Conservation (phyloP, 2,888 invertebrate species). For the Drosophila cracens region DNA sequence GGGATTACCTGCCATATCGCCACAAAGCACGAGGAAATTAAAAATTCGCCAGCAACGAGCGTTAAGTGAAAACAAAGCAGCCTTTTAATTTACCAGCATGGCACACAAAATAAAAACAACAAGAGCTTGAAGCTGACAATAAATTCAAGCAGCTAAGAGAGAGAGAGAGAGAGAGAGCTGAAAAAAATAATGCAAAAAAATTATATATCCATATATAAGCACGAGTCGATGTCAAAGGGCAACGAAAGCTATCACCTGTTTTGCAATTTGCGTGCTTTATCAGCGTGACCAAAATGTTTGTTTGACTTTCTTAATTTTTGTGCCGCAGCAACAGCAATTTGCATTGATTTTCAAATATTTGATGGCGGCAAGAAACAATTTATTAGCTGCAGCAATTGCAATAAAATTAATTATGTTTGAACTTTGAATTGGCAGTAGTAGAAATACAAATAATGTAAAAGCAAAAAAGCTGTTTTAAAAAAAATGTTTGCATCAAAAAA, state of each 20-base stretch:
- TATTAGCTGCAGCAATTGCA: slow-evolving; percentile 18
- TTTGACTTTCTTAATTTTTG: slow-evolving; percentile 39
- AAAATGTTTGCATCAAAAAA: neutral
- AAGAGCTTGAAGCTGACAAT: slow-evolving; percentile 31
- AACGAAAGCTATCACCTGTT: slow-evolving; percentile 44
- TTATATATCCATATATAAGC: slow-evolving; percentile 1
- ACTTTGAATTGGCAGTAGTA: neutral
- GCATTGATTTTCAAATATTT: slow-evolving; percentile 16
- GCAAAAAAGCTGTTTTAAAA: neutral
- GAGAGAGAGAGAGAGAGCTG: neutral
- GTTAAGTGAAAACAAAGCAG: slow-evolving; percentile 70
- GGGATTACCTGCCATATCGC: slow-evolving; percentile 60
- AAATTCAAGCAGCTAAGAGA: slow-evolving; percentile 34
- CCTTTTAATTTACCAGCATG: slow-evolving; percentile 67
- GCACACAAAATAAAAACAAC: slow-evolving; percentile 34
- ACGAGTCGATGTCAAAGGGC: slow-evolving; percentile 49
- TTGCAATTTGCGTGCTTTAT: slow-evolving; percentile 52
- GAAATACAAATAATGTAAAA: neutral
- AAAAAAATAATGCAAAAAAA: slow-evolving; percentile 10
- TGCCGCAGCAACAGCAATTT: slow-evolving; percentile 37
- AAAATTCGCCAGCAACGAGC: slow-evolving; percentile 52
- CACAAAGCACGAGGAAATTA: slow-evolving; percentile 70
- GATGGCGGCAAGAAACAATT: slow-evolving; percentile 19
- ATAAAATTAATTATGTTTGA: neutral
- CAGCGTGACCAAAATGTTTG: slow-evolving; percentile 36